Evolutionary conservation across 2,113 vertebrate species (phyloP), one percentile per base, ranked within the genome.

Genomic region (Zapus hudsonius): DNA sequence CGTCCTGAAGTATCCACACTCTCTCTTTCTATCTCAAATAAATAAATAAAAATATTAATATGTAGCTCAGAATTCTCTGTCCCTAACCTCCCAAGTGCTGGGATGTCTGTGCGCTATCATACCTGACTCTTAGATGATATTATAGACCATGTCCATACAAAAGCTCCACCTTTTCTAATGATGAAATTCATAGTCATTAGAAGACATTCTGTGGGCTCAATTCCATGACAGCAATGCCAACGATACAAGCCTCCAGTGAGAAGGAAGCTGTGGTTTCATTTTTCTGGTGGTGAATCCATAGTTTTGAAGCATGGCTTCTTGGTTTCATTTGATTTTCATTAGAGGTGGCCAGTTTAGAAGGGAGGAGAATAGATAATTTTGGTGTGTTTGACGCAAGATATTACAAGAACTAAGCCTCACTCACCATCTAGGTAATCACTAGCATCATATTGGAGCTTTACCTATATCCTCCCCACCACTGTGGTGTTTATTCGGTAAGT

Each of bases 321-420:
- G 59, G 36, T n/a, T 84, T 74, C 69, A 52, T 52, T 87, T 55
- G 9, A 73, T 87, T 87, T 94, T 90, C 67, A 47, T 76, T 61
- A 61, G 29, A 55, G 23, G 27, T 40, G 40, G 87, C 13, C 27
- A 59, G 31, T 7, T 78, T 80, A 80, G 33, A 88, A 87, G 78
- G 64, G 29, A 44, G 40, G 9, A 63, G 42, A 69, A 61, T 75
- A 59, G 36, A 80, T 4, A 15, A 70, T n/a, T 80, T n/a, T 82
- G 44, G 79, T 23, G n/a, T 85, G 44, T 64, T 31, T 64, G 44
- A 59, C 20, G 27, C 33, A 74, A 63, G 13, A 13, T 42, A 57
- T 36, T 36, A 74, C 63, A 3, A 20, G 52, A 67, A 36, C 44
- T 52, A 64, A 63, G 63, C 57, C 82, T 92, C 16, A 75, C 6